phyloP scores from a whole-genome alignment of 2,797 vertebrate species.

The Anomalospiza imberbis region DNA sequence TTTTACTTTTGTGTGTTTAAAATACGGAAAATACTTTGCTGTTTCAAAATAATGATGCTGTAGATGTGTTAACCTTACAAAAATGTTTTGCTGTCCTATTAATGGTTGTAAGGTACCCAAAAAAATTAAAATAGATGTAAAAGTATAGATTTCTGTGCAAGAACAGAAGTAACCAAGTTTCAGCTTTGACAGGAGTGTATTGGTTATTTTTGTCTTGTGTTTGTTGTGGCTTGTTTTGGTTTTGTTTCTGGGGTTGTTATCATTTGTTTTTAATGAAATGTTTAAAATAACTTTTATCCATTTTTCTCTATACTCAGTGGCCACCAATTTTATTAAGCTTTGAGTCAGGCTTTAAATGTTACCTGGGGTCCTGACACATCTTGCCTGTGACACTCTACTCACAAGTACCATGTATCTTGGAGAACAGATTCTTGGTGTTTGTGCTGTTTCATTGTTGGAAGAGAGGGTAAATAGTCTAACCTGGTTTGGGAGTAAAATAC shows the following conservation, averaged over 20 bases:
- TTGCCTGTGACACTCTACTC: not conserved
- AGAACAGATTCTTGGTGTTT: not conserved
- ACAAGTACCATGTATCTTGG: not conserved
- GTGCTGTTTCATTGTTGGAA: not conserved
- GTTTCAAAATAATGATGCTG: not conserved
- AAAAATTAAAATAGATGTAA: not conserved
- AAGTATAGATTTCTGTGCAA: not conserved
- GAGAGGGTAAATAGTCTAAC: not conserved
- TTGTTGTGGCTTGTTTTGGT: not conserved
- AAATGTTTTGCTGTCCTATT: not conserved
- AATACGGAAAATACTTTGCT: not conserved
- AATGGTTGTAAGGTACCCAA: rapidly evolving
- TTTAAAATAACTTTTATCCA: not conserved
- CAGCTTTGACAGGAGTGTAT: not conserved
- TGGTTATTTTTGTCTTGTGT: not conserved
- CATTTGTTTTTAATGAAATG: not conserved
- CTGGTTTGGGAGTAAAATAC: not conserved
- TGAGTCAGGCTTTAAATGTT: not conserved
- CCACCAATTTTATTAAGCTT: not conserved
- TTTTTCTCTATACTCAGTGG: not conserved
- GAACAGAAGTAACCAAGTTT: not conserved
- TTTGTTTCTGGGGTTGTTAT: not conserved
- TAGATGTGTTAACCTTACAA: not conserved
- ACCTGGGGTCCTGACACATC: not conserved
- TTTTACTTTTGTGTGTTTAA: not conserved